phyloP scores from a whole-genome alignment of 2,113 vertebrate genomes.

The Harpagus bidentatus region DNA sequence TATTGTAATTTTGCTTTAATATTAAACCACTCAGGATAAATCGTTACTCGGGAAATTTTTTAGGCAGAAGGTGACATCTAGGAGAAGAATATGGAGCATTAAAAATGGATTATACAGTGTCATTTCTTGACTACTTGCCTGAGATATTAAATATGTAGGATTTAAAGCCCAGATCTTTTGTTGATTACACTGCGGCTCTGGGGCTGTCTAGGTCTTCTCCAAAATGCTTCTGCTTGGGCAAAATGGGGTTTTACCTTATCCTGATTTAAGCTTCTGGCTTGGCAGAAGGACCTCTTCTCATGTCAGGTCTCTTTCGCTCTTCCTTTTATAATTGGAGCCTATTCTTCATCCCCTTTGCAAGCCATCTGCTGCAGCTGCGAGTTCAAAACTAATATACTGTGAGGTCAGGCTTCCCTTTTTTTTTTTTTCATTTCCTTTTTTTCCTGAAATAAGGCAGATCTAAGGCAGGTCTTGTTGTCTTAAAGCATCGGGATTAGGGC shows the following conservation, averaged over 20 bases:
- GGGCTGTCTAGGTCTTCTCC: not conserved
- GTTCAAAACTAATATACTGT: accelerated
- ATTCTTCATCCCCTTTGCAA: not conserved
- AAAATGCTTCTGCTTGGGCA: not conserved
- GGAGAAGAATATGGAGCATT: not conserved
- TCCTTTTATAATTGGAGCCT: not conserved
- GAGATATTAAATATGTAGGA: not conserved
- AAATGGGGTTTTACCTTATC: not conserved
- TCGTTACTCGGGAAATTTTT: not conserved
- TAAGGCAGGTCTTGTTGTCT: not conserved
- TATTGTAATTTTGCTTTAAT: not conserved
- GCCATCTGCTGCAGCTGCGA: not conserved
- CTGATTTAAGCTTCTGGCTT: not conserved
- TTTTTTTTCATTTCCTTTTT: not conserved
- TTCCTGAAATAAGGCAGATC: accelerated
- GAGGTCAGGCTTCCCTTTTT: not conserved
- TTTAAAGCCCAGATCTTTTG: not conserved
- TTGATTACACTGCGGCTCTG: not conserved
- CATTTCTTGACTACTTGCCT: not conserved
- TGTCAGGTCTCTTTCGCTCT: not conserved
- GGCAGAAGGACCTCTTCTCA: not conserved
- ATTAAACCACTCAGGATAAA: not conserved
- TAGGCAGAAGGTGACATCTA: accelerated
- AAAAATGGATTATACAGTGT: not conserved
- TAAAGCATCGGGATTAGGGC: not conserved